Base-by-base conservation (phyloP, 2,797 vertebrate genomes). In the Harpagifer antarcticus region DNA sequence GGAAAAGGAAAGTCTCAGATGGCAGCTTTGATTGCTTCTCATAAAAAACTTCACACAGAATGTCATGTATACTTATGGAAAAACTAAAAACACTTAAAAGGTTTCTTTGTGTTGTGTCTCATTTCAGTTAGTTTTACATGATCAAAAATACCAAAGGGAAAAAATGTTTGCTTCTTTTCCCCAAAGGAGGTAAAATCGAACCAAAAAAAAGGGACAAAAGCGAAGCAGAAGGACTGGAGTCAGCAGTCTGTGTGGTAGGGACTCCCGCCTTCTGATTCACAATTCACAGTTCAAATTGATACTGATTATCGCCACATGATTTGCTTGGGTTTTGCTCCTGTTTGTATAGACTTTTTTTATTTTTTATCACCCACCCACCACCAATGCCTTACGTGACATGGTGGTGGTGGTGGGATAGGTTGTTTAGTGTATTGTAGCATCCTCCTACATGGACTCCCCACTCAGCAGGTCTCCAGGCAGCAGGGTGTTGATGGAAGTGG, bases 391-490 rank as follows among this genome's bases (percentile, higher is more conserved):
- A 79, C 47, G 65, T 76, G 63, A 76, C 76, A 56, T 19, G 78
- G 79, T 77, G 81, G 73, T 44, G 79, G 81, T 23, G 11, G 19
- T 62, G 37, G 13, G 68, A 60, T 72, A 58, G 74, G 74, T 73
- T 55, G 74, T 68, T 84, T 73, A 74, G 82, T 86, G 79, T 81
- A 1, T 52, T 17, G 84, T 82, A 85, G 86, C 79, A 2, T 72
- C 72, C 57, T 90, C 93, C 96, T 96, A 98, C 92, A 99, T 96
- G 93, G 97, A 97, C 91, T 99, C 98, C 74, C 98, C 98, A 2
- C 97, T 98, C 86, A 99, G 96, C 86, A 99, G 96, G 89, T 99
- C 98, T 84, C 97, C 97, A 0, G 98, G 98, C 79, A 99, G 96
- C 89, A 99, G 95, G 52, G 97, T 99, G 93, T 97, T 98, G 58